phyloP scores from a whole-genome alignment of 2,113 vertebrate species.

The Pluvianellus socialis region DNA sequence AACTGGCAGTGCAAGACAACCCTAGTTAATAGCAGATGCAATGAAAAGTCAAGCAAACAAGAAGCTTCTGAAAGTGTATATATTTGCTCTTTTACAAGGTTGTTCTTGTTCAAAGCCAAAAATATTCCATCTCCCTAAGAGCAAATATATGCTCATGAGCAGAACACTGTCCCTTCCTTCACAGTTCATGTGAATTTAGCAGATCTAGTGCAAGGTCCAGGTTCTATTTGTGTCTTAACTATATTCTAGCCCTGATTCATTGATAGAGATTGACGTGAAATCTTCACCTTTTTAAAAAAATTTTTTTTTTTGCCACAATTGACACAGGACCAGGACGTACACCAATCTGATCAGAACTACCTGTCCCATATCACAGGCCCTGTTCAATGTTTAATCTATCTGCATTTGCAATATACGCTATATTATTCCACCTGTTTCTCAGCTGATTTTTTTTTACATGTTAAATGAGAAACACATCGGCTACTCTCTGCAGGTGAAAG shows the following conservation, averaged over 20 bases:
- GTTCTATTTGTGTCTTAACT: background rate
- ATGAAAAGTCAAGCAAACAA: background rate
- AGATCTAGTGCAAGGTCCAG: background rate
- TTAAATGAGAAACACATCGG: background rate
- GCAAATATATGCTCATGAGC: background rate
- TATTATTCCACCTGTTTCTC: background rate
- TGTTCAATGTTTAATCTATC: background rate
- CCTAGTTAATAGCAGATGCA: background rate
- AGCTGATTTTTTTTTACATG: background rate
- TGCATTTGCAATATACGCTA: background rate
- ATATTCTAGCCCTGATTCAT: background rate
- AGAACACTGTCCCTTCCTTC: background rate
- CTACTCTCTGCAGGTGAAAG: background rate
- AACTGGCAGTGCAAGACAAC: background rate
- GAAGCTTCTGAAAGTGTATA: background rate
- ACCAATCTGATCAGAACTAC: background rate
- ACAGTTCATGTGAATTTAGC: background rate
- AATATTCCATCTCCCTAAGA: background rate
- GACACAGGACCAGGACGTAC: background rate
- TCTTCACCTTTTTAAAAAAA: background rate
- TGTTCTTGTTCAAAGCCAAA: background rate
- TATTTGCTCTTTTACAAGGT: background rate
- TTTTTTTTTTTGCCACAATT: background rate
- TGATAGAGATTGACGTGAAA: background rate
- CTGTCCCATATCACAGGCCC: background rate